These are phyloP conservation scores for Montipora efflorescens DNA, from an alignment of 64 coral and sea anemone species.

Conservation along the genomic window DNA sequence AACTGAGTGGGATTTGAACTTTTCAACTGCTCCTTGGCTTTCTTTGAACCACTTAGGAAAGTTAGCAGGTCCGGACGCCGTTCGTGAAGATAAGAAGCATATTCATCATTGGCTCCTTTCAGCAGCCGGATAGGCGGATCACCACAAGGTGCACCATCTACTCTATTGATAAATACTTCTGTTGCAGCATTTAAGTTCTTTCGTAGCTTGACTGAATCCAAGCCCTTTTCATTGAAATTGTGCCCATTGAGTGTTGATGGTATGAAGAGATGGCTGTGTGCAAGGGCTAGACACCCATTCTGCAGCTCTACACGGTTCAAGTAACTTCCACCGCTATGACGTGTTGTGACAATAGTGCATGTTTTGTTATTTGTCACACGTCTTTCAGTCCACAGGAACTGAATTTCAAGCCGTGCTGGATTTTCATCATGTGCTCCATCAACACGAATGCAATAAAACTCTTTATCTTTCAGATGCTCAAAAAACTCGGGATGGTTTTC, in stretches of 20 bases:
- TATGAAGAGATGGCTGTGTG: conserved; percentile 57
- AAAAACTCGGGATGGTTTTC: conserved; percentile 25
- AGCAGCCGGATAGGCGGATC: conserved; percentile 25
- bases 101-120: conserved; percentile 28
- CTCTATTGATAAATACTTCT: neutral
- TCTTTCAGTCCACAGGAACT: conserved; percentile 60
- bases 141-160: conserved; percentile 61
- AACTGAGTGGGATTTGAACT: conserved; percentile 19
- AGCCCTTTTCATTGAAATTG: conserved; percentile 41
- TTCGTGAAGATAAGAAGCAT: conserved; percentile 40
- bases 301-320: conserved; percentile 51
- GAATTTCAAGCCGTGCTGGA: conserved; percentile 11
- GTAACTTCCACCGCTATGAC: conserved; percentile 55
- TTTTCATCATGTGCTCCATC: conserved; percentile 43
- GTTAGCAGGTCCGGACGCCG: conserved; percentile 34
- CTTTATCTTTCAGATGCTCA: conserved; percentile 8
- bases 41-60: conserved; percentile 53
- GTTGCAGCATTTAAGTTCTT: too few relatives aligned
- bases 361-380: conserved; percentile 3
- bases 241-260: conserved; percentile 69
- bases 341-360: conserved; percentile 51
- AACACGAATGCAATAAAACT: conserved; percentile 40
- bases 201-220: neutral
- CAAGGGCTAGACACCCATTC: conserved; percentile 61
- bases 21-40: conserved; percentile 44